phyloP scores from a whole-genome alignment of 2,888 invertebrate species.

The Caenorhabditis auriculariae region DNA sequence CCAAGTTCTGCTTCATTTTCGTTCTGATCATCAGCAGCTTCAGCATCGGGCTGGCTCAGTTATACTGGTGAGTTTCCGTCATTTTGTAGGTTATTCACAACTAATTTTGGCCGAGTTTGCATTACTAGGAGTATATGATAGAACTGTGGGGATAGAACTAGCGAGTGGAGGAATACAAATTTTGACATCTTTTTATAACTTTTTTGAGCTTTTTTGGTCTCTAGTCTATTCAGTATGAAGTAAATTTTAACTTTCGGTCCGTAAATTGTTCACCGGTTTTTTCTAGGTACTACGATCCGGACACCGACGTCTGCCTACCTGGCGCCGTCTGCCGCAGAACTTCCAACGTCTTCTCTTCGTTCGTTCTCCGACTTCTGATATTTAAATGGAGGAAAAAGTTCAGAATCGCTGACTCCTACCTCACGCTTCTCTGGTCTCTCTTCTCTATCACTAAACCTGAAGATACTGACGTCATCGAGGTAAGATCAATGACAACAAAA shows the following conservation, averaged over 20 bases:
- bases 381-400: conserved; percentile 12
- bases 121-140: no score
- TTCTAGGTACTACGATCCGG: conserved; percentile 68
- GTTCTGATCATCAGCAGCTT: conserved; percentile 68
- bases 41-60: conserved; percentile 68
- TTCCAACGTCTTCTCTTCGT: conserved; percentile 65
- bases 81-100: no score
- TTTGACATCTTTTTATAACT: no score
- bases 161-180: no score
- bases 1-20: conserved; percentile 69
- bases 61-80: conserved; percentile 61
- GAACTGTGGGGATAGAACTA: no score
- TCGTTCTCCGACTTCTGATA: conserved; percentile 25
- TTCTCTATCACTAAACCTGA: conserved; percentile 65
- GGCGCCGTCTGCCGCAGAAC: conserved; percentile 54
- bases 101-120: no score
- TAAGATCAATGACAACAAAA: no score
- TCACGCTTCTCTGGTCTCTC: conserved; percentile 67
- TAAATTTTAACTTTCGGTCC: conserved; percentile 66
- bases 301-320: conserved; percentile 43
- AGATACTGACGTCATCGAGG: conserved; percentile 42
- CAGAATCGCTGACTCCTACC: conserved; percentile 66
- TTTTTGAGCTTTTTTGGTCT: conserved; percentile 64
- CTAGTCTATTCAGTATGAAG: conserved; percentile 66
- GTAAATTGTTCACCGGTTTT: not conserved